Base-by-base conservation (phyloP, 1,140 invertebrate species). In the Pteromalus puparum region DNA sequence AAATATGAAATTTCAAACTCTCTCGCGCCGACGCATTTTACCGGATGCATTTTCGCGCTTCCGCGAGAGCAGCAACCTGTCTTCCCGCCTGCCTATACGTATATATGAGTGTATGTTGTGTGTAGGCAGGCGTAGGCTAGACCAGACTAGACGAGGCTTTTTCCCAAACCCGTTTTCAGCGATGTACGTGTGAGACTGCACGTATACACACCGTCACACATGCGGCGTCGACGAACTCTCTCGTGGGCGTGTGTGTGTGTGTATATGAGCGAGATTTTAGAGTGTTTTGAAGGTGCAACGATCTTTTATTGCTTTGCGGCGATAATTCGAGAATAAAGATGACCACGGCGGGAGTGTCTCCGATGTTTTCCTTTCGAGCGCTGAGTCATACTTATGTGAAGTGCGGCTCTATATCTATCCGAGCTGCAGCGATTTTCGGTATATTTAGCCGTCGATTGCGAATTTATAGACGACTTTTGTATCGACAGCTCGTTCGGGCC, bases 121-220 rank as follows among this genome's bases (percentile, higher is more conserved):
- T 53, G 13, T 53, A 53, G 13, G 13, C 48, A n/a, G 6, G 53
- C 53, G 15, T 21, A 61, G 53, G 18, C 53, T n/a, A 61, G 46
- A 48, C 46, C 15, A 18, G 48, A 53, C 48, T 53, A 53, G 18
- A 61, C 53, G 15, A 61, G 72, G 34, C 81, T 68, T 83, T 77
- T 83, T 77, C 53, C 72, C 2, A 82, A 82, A 82, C 81, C 72
- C 72, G 81, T 82, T 82, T 82, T 12, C 68, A 74, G 18, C 80
- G 46, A 24, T 18, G 3, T 15, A 24, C 38, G 28, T 34, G 73
- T 76, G 24, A 21, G 46, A 3, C 53, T 24, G n/a, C 24, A 30
- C 53, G 26, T 70, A 28, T 70, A 70, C 26, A 7, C 0, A 26
- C 48, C 3, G 1, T 2, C 65, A 13, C 9, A 10, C 34, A 34